Evolutionary conservation across 2,888 invertebrate genomes (phyloP).

Genomic region (Griposia aprilina): DNA sequence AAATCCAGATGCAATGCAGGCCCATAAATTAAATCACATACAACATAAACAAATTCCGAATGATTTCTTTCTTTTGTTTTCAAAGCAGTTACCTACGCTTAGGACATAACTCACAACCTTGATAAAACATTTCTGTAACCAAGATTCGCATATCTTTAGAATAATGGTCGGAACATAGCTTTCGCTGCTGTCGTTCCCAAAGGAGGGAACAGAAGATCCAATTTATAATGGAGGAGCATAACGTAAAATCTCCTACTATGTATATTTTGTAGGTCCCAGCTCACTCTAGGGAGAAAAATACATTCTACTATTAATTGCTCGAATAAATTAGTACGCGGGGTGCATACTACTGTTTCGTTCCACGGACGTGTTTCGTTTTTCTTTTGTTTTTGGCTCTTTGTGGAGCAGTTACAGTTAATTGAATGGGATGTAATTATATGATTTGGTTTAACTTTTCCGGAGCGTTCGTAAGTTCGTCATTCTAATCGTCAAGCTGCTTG

Average conservation of each 20-base stretch:
- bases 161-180: constrained; percentile 57
- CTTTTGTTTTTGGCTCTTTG: constrained; percentile 23
- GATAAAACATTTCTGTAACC: constrained; percentile 52
- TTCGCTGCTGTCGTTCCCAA: constrained; percentile 54
- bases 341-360: constrained; percentile 45
- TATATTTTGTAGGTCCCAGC: constrained; percentile 52
- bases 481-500: neutral
- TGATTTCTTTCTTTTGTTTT: constrained; percentile 48
- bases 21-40: constrained; percentile 24
- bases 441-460: neutral
- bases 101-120: constrained; percentile 47
- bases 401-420: constrained; percentile 34
- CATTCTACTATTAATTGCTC: constrained; percentile 63
- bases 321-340: constrained; percentile 63
- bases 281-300: constrained; percentile 69
- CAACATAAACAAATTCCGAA: constrained; percentile 23
- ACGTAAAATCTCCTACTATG: constrained; percentile 63
- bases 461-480: neutral
- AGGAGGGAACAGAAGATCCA: constrained; percentile 62
- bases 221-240: constrained; percentile 68
- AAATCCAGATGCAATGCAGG: constrained; percentile 22
- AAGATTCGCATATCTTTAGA: constrained; percentile 57
- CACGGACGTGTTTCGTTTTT: constrained; percentile 28
- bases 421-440: constrained; percentile 23
- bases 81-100: constrained; percentile 22